Evolutionary conservation across 2,888 invertebrate species (phyloP).

Genomic region (Kryphioiulus occultus): DNA sequence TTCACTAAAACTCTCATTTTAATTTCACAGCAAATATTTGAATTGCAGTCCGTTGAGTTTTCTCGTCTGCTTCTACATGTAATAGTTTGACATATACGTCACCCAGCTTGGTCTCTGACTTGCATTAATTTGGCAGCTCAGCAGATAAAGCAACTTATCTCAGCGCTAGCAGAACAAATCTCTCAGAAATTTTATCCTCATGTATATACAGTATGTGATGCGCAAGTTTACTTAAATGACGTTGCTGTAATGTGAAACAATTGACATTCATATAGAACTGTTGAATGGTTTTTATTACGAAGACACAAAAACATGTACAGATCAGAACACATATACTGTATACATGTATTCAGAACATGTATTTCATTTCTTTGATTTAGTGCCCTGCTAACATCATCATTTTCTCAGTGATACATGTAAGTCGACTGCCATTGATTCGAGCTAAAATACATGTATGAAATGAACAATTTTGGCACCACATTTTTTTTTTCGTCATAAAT

Average conservation of each 20-base stretch:
- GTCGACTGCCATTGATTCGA: too few species aligned
- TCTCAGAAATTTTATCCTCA: background rate
- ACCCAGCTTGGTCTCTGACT: background rate
- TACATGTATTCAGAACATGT: too few species aligned
- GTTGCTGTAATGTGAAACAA: background rate
- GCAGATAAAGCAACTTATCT: background rate
- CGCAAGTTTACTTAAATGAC: background rate
- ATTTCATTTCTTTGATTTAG: too few species aligned
- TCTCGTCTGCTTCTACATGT: background rate
- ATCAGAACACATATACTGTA: background rate
- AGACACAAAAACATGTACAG: too few species aligned
- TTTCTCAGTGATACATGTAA: too few species aligned
- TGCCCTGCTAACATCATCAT: too few species aligned
- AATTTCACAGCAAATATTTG: slow-evolving; percentile 46
- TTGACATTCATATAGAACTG: background rate
- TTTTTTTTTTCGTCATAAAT: too few species aligned
- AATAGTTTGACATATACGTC: slow-evolving; percentile 35
- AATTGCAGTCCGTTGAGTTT: background rate
- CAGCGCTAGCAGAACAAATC: background rate
- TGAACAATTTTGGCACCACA: too few species aligned
- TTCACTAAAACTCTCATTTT: background rate
- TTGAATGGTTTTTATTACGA: too few species aligned
- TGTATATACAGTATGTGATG: background rate
- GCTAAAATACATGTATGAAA: too few species aligned
- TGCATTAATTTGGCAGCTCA: slow-evolving; percentile 46